Evolutionary conservation across 2,113 vertebrate genomes (phyloP), one percentile per base, ranked within the genome.

Genomic region (Arothron firmamentum): DNA sequence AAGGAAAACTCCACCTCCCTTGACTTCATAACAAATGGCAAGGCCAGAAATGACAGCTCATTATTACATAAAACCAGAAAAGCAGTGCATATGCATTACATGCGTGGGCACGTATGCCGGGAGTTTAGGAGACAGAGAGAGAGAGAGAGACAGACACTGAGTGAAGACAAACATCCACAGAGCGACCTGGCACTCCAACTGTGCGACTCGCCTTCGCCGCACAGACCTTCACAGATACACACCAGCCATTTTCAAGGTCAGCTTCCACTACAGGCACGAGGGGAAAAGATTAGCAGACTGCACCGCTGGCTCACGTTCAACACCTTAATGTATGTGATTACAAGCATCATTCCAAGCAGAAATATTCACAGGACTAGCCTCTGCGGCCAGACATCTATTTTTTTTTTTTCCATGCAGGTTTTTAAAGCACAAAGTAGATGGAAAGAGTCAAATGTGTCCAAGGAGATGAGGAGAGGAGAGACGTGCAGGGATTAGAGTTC

Each of bases 101-200:
- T 51, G 50, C 42, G 31, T 46, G 43, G 18, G 57, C 41, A 16
- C 4, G 46, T 74, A 51, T 60, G 48, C 59, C 53, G 63, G 59
- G 59, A 70, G 48, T 73, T 51, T 38, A 45, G 51, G 63, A 20
- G 62, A 10, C 41, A 77, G 28, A 50, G 23, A 65, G 62, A 61
- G 79, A 52, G 41, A 66, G 17, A 31, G 3, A 28, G 23, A 62
- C 28, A 45, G 62, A 62, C 28, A 45, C 60, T 41, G 52, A 72
- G 53, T 67, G 64, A 52, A 77, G 48, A 63, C 56, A 74, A 74
- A 73, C 43, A 66, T 87, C 64, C 79, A 72, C 46, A 65, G 45
- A 77, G 69, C 73, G 74, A 68, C 68, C 84, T 74, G 62, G 63
- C 78, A 88, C 88, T 87, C 82, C 89, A 81, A 62, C 70, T 52